Conservation (phyloP, 2,113 vertebrate species). For the Ictalurus punctatus region DNA sequence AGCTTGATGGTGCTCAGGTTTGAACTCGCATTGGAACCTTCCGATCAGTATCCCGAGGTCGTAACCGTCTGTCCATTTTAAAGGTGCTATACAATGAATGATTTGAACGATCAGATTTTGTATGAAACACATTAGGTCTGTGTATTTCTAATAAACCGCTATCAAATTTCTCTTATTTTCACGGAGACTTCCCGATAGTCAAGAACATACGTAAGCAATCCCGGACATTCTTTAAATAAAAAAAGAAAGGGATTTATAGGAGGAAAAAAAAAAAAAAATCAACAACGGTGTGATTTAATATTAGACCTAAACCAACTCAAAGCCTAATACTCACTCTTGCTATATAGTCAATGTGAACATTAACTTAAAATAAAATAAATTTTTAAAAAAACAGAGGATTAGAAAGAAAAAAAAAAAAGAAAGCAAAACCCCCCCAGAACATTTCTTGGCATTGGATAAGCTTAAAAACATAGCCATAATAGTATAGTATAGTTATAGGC, state of each 20-base stretch:
- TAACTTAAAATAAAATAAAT: too few species aligned
- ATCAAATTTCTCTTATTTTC: background rate
- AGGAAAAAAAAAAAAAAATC: too few species aligned
- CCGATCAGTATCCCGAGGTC: background rate
- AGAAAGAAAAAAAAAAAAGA: too few species aligned
- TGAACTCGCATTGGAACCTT: background rate
- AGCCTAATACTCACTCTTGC: background rate
- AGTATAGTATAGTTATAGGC: background rate
- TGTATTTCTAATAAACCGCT: background rate
- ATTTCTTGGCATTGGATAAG: background rate
- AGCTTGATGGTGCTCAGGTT: background rate
- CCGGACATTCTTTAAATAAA: background rate
- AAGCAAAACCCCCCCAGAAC: too few species aligned
- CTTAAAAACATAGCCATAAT: background rate
- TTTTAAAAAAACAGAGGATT: too few species aligned
- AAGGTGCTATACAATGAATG: background rate
- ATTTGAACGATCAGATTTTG: background rate
- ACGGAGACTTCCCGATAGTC: background rate
- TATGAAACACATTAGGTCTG: background rate
- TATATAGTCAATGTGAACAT: background rate
- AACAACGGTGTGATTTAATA: background rate
- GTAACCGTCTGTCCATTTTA: too few species aligned
- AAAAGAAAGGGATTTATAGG: background rate
- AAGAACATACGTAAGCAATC: background rate
- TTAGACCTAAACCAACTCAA: background rate